phyloP scores from a whole-genome alignment of 1,140 invertebrate species.

The Drosophila novamexicana region DNA sequence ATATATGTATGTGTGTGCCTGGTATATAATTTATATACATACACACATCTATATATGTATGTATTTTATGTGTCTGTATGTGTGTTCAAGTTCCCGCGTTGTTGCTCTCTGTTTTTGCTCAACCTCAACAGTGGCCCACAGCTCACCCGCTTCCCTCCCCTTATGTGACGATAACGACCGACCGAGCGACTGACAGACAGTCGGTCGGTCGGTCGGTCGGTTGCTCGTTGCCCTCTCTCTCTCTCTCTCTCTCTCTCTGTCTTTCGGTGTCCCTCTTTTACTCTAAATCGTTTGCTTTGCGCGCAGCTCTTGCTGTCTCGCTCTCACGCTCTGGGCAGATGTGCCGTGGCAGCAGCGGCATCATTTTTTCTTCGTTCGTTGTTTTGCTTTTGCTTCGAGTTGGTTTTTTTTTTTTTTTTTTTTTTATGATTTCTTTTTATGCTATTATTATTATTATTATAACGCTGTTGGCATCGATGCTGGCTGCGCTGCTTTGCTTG shows the following conservation, averaged over 20 bases:
- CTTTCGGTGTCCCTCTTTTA: conserved; percentile 13
- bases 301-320: conserved; percentile 32
- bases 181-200: conserved; percentile 22
- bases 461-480: conserved; percentile 50
- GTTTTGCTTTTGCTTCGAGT: conserved; percentile 48
- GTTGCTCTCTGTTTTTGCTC: conserved; percentile 67
- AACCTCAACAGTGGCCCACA: conserved; percentile 36
- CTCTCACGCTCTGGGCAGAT: conserved; percentile 47
- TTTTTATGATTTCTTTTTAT: conserved; percentile 56
- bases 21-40: neutral
- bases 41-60: conserved; percentile 10
- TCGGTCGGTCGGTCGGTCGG: conserved; percentile 22
- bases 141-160: conserved; percentile 17
- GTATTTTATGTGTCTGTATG: conserved; percentile 2
- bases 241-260: neutral
- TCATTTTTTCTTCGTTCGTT: conserved; percentile 47
- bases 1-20: conserved; percentile 3
- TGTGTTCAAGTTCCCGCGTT: conserved; percentile 60
- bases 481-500: conserved; percentile 50
- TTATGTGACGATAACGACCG: conserved; percentile 31
- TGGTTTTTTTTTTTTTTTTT: conserved; percentile 33
- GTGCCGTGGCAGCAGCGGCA: conserved; percentile 21
- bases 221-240: neutral
- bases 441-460: conserved; percentile 66
- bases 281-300: conserved; percentile 20